Conservation (phyloP, 2,113 vertebrate genomes). For the Chiloscyllium plagiosum region DNA sequence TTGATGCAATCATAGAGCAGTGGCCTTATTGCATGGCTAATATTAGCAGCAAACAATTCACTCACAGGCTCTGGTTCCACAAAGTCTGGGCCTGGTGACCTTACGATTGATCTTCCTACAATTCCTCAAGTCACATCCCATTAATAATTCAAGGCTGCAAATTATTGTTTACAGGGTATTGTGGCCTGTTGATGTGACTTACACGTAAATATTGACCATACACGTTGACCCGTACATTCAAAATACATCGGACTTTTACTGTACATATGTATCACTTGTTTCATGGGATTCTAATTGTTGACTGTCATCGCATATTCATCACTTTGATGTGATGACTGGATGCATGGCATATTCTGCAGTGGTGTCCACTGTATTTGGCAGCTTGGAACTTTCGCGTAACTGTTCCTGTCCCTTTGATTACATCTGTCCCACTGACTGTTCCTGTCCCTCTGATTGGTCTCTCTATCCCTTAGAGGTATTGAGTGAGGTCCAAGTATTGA, state of each 20-base stretch:
- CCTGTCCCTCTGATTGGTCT: background rate
- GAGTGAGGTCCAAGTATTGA: background rate
- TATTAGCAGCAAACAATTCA: slow-evolving; percentile 9
- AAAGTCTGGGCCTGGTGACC: background rate
- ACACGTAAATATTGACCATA: background rate
- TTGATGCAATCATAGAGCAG: background rate
- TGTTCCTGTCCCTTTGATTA: background rate
- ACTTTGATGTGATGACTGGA: background rate
- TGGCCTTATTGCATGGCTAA: background rate
- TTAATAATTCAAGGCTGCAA: background rate
- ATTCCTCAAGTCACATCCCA: background rate
- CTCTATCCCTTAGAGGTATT: background rate
- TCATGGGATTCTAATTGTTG: background rate
- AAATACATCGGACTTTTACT: background rate
- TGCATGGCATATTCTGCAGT: background rate
- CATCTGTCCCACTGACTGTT: no score
- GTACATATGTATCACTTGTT: background rate
- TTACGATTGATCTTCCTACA: slow-evolving; percentile 6
- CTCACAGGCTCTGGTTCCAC: background rate
- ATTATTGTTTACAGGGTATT: background rate
- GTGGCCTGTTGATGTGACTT: background rate
- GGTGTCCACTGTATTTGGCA: background rate
- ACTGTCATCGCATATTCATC: background rate
- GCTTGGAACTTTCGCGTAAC: no score
- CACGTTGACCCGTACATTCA: background rate